Evolutionary conservation across 2,888 invertebrate species (phyloP), one percentile per base, ranked within the genome.

Genomic region (Odiellus spinosus): DNA sequence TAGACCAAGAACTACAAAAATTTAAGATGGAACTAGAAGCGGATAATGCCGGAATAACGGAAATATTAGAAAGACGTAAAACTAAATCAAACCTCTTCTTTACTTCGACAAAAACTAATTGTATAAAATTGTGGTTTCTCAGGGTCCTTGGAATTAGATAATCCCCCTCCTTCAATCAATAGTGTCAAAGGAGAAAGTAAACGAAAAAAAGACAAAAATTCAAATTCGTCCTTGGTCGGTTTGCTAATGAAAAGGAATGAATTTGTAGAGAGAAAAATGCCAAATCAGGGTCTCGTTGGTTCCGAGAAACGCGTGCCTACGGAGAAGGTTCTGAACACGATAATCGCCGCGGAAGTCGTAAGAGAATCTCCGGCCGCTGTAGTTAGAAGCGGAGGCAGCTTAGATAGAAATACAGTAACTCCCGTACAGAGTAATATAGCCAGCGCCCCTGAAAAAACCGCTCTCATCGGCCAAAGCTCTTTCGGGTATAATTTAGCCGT

Each of bases 21-120:
- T 98, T 98, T 67, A 96, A 96, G 69, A 87, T 93, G 75, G 98
- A 98, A 69, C 68, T 98, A 50, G 98, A 98, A 68, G 96, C 96
- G 1, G 98, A 98, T 67, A 90, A 95, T 71, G 87, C 93, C 59
- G 96, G 96, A 3, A 91, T 95, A 46, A 96, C 96, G 1, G 95
- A 95, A 69, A 73, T 87, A 42, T 67, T 96, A 54, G 95, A 96
- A 69, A 88, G 90, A 67, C 73, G 73, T 67, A 58, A 57, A 51
- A 50, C 21, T 20, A 34, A 42, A 26, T 15, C 38, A 34, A 5
- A n/a, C 26, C 10, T 36, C 12, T 43, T 41, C 18, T 40, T 49
- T 34, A 26, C 39, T 39, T 47, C 45, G 20, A 8, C 4, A 26
- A 26, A 26, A 26, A 26, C 4, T 26, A 26, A 26, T 26, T 26